Base-by-base conservation (phyloP, 2,113 vertebrate genomes). In the Pteronura brasiliensis region DNA sequence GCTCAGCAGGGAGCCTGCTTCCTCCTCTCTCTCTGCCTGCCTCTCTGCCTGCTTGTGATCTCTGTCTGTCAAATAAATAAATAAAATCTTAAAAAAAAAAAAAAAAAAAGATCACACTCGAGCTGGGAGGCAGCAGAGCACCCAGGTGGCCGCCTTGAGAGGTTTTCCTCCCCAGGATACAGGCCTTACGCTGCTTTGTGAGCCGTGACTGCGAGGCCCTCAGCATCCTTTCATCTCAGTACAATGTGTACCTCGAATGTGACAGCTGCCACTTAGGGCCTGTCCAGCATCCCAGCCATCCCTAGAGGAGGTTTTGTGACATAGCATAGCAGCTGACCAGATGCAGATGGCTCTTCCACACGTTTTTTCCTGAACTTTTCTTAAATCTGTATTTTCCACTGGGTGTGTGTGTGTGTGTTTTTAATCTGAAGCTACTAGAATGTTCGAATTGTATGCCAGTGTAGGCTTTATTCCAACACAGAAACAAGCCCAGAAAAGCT, bases 61-160 rank as follows among this genome's bases (percentile, higher is more conserved):
- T 52, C 49, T 52, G 49, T 52, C 49, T 52, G 49, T 15, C 3
- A 52, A 52, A 52, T 52, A 17, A 52, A 52, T 17, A 52, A 52
- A 52, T 52, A 52, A 52, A 52, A 52, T 52, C 15, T 52, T 52
- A 1, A 52, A 52, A 52, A 52, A 15, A 14, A 52, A 15, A 14
- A 52, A 52, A 52, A 17, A 17, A 52, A 49, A 49, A 49, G 3
- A 42, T 36, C 65, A 18, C 27, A 14, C 0, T 14, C 1, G 2
- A 47, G 23, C 27, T 44, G 21, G 69, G 92, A 76, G 81, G 59
- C 49, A n/a, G 49, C 69, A 14, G 61, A n/a, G 31, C 21, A 14
- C 14, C 23, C n/a, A 13, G 17, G 80, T 0, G 1, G 55, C 42
- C 57, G 10, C 5, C 1, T 0, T 9, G 23, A 20, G 42, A 15